Base-by-base conservation (phyloP, 2,888 invertebrate genomes). In the Atherix ibis region DNA sequence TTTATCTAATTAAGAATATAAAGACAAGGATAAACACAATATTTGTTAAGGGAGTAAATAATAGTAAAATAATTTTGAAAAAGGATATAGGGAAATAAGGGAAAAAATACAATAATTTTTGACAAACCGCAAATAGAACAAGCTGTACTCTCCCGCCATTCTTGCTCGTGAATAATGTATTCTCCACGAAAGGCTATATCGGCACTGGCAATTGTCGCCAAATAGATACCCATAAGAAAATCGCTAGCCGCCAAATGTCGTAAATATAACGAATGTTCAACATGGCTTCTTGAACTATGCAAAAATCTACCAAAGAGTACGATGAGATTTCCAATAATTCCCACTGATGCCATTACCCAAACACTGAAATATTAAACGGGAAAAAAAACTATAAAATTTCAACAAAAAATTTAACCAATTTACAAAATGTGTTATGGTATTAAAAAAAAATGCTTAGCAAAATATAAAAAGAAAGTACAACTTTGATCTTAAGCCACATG, bases 181-280 rank as follows among this genome's bases (percentile, higher is more conserved):
- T 64, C 56, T 3, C 69, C 70, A 26, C 73, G 59, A 47, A 52
- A 58, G 22, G 35, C 49, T 22, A 59, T 57, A 48, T 73, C 73
- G 16, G 66, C 66, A 24, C 58, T 56, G 4, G 71, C 73, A 38
- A 73, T 71, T 22, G 67, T 56, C 37, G 72, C 62, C 35, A 73
- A 54, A 50, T 73, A 74, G 25, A 71, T 50, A 13, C 72, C 71
- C 73, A 74, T 74, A 22, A 73, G 53, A 5, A 74, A 57, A 48
- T 74, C 74, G 16, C 73, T 70, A 34, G 70, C 54, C 2, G 71
- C 70, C 44, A 74, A 56, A 47, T 73, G 73, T 43, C 69, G 65
- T 40, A 74, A 62, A 52, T 71, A 73, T 14, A 74, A 58, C 1
- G 72, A 70, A 41, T 73, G 70, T 16, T 70, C 68, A 3, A 65